phyloP scores from a whole-genome alignment of 2,888 invertebrate genomes.

The Nymphalis polychloros region DNA sequence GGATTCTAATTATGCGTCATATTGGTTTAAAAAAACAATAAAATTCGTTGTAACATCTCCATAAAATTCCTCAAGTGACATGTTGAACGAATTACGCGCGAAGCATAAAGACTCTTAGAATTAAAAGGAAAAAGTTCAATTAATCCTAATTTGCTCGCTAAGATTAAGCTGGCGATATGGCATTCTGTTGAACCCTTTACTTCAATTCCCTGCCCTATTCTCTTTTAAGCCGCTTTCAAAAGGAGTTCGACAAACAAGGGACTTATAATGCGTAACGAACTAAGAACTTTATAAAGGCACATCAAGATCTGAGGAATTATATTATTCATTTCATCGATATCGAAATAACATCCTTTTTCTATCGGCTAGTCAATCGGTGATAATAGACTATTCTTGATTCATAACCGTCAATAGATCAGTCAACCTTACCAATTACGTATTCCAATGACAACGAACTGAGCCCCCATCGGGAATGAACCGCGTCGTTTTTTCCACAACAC shows the following conservation, averaged over 20 bases:
- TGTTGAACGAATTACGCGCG: constrained; percentile 68
- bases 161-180: constrained; percentile 77
- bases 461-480: constrained; percentile 51
- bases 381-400: constrained; percentile 30
- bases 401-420: constrained; percentile 58
- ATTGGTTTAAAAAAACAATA: background rate
- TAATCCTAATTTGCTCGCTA: constrained; percentile 79
- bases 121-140: constrained; percentile 77
- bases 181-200: constrained; percentile 77
- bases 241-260: constrained; percentile 75
- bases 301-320: constrained; percentile 55
- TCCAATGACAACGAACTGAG: constrained; percentile 65
- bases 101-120: constrained; percentile 66
- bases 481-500: constrained; percentile 55
- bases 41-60: constrained; percentile 51
- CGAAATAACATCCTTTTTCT: constrained; percentile 25
- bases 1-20: background rate
- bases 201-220: constrained; percentile 68
- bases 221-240: constrained; percentile 76
- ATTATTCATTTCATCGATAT: constrained; percentile 33
- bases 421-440: constrained; percentile 55
- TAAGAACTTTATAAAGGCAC: constrained; percentile 64
- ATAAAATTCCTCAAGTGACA: constrained; percentile 57
- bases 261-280: constrained; percentile 73
- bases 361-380: constrained; percentile 15